Conservation (phyloP, 2,797 vertebrate genomes). For the Prunella strophiata region DNA sequence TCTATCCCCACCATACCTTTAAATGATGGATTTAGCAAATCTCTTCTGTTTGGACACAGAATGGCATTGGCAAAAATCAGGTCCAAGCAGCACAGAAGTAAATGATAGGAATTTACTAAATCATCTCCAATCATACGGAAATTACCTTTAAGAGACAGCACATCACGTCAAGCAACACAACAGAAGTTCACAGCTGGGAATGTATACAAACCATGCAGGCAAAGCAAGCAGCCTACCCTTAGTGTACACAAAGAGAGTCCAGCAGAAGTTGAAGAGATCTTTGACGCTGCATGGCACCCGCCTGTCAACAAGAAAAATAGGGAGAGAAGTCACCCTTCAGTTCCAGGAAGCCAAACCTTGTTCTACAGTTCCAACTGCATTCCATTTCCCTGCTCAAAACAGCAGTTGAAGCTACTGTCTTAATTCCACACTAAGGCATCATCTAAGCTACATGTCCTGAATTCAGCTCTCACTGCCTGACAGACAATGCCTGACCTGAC, state of each 20-base stretch:
- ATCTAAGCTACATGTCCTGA: fast-evolving
- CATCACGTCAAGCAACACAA: constrained; percentile 44
- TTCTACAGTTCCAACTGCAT: neutral
- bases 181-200: neutral
- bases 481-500: fast-evolving
- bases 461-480: neutral
- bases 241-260: constrained; percentile 97
- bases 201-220: neutral
- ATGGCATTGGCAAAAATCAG: constrained; percentile 91
- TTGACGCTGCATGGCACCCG: constrained; percentile 87
- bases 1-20: constrained; percentile 79
- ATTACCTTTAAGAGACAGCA: constrained; percentile 84
- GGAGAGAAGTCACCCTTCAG: neutral
- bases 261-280: constrained; percentile 98
- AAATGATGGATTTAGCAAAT: constrained; percentile 90
- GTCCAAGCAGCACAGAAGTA: constrained; percentile 97
- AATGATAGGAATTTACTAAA: constrained; percentile 98
- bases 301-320: constrained; percentile 65
- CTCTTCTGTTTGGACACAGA: constrained; percentile 88
- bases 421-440: neutral
- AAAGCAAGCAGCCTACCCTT: constrained; percentile 84
- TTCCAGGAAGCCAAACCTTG: neutral
- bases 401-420: neutral
- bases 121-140: constrained; percentile 98
- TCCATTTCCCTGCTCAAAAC: neutral